A percentile compares a stretch with the other conserved stretches of the same genome.
phyloP scores from a whole-genome alignment of 2,113 vertebrate species.

The Elachura formosa region DNA sequence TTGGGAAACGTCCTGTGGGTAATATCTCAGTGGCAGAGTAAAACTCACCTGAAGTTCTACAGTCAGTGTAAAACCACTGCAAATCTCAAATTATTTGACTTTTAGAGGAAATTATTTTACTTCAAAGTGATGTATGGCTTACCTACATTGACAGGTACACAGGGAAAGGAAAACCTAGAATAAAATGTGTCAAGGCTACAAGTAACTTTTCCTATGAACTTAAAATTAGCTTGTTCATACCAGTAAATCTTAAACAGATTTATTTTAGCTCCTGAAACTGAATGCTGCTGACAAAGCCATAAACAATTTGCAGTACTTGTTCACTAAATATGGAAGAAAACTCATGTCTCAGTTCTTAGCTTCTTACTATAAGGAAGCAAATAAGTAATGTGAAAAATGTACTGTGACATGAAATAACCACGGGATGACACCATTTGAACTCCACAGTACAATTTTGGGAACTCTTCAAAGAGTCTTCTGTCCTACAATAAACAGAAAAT shows the following conservation, averaged over 20 bases:
- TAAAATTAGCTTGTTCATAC: background rate
- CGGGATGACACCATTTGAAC: background rate
- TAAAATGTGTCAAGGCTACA: background rate
- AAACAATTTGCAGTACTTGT: background rate
- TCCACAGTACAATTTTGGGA: too few relatives aligned
- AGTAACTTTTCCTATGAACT: background rate
- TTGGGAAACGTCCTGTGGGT: background rate
- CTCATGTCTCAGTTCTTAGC: background rate
- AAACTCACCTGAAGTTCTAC: background rate
- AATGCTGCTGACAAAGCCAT: background rate
- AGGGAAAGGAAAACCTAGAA: background rate
- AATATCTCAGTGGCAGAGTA: background rate
- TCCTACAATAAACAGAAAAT: background rate
- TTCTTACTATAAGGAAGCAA: background rate
- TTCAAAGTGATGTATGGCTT: background rate
- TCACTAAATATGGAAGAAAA: background rate
- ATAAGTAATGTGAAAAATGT: background rate
- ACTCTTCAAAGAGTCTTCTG: background rate
- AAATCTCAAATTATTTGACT: background rate
- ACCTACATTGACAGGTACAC: background rate
- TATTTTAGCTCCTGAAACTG: background rate
- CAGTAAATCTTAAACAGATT: background rate
- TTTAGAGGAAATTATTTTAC: too few relatives aligned
- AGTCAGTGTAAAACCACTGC: background rate
- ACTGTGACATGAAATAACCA: background rate